A percentile compares a stretch with the other conserved stretches of the same genome.
Evolutionary conservation across 2,888 invertebrate genomes (phyloP).

Genomic region (Rotaria socialis): DNA sequence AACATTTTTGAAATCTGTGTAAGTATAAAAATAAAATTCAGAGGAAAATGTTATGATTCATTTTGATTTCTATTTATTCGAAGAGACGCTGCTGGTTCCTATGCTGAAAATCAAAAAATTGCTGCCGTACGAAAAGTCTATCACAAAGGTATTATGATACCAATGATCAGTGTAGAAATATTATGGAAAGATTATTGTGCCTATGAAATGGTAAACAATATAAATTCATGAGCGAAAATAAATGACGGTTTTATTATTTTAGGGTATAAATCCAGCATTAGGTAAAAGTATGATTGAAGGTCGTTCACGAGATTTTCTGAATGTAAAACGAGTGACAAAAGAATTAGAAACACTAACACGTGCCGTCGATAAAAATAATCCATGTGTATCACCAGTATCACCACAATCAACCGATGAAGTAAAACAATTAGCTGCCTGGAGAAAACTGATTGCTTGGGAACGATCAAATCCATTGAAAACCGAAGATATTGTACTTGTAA

Average conservation of each 20-base stretch:
- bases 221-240: background rate
- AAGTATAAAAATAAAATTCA: constrained; percentile 73
- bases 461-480: constrained; percentile 89
- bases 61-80: background rate
- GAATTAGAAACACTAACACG: constrained; percentile 87
- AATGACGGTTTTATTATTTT: constrained; percentile 44
- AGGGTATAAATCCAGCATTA: constrained; percentile 78
- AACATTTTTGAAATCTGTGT: constrained; percentile 83
- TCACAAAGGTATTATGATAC: constrained; percentile 88
- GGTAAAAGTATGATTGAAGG: constrained; percentile 96
- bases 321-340: constrained; percentile 87
- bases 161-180: constrained; percentile 91
- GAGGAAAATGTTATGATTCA: constrained; percentile 56
- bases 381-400: constrained; percentile 85
- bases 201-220: constrained; percentile 70
- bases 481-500: constrained; percentile 71
- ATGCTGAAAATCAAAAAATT: constrained; percentile 98
- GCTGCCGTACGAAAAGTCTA: constrained; percentile 96
- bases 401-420: constrained; percentile 73
- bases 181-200: constrained; percentile 89
- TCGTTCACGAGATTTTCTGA: constrained; percentile 91
- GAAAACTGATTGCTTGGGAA: constrained; percentile 96
- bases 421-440: constrained; percentile 82
- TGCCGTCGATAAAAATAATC: constrained; percentile 87
- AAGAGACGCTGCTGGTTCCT: constrained; percentile 88